Conservation (phyloP, 1,140 invertebrate genomes). For the Drosophila bocqueti region DNA sequence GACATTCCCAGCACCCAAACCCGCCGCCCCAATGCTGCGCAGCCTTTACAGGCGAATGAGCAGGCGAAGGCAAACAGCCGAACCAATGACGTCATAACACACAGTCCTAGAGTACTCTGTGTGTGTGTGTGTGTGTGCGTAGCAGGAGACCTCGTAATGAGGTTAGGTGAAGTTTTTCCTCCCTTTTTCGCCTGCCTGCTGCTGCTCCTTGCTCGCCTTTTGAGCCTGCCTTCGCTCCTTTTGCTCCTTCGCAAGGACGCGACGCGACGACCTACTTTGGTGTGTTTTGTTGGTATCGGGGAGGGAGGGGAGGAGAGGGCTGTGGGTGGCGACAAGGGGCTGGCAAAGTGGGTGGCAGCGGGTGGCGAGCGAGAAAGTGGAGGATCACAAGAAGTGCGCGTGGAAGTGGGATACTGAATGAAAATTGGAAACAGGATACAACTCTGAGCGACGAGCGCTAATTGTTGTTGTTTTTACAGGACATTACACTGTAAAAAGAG, state of each 20-base stretch:
- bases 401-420: conserved; percentile 76
- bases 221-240: conserved; percentile 41
- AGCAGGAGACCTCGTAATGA: conserved; percentile 68
- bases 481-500: conserved; percentile 1
- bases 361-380: conserved; percentile 12
- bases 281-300: conserved; percentile 11
- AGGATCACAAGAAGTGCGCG: conserved; percentile 32
- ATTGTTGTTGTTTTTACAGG: conserved; percentile 29
- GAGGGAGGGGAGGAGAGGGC: neutral
- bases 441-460: conserved; percentile 17
- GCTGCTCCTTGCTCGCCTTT: conserved; percentile 38
- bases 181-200: conserved; percentile 22
- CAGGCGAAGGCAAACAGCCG: conserved; percentile 56
- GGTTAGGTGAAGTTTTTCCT: conserved; percentile 75
- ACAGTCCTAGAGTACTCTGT: conserved; percentile 17
- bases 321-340: neutral
- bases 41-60: conserved; percentile 64
- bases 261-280: conserved; percentile 71
- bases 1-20: conserved; percentile 16
- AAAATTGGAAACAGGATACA: conserved; percentile 79
- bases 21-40: conserved; percentile 43
- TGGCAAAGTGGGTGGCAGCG: conserved; percentile 20
- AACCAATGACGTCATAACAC: conserved; percentile 76
- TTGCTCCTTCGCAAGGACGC: conserved; percentile 56
- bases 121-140: conserved; percentile 24